Base-by-base conservation (phyloP, 2,113 vertebrate genomes). In the Cheirogaleus medius region DNA sequence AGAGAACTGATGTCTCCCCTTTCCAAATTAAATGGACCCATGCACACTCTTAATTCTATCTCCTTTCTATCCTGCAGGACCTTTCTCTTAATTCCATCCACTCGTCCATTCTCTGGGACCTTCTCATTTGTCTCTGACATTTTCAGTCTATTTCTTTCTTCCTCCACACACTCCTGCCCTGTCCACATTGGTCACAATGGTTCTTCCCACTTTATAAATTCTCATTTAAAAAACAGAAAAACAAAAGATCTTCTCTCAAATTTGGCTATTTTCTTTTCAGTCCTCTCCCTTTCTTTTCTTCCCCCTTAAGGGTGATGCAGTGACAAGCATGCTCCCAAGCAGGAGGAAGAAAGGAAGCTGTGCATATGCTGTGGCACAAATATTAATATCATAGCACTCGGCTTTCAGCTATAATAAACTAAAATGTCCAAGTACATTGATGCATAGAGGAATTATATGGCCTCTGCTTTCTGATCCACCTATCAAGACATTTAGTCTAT, bases 201-300 rank as follows among this genome's bases (percentile, higher is more conserved):
- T 69, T 90, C 52, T 86, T 90, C 21, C 60, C 23, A 64, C 29
- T 88, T 69, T 90, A 71, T 11, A 85, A 84, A 54, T 92, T 92
- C 34, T 87, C 82, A 81, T 20, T 84, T 18, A 80, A 63, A 14
- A 56, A 80, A 54, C 14, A 60, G 8, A 63, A 52, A 91, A 73
- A 27, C 34, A 3, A 71, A 91, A 63, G 10, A 20, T 52, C 8
- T 78, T 82, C 47, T 52, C 44, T 71, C 52, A 71, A 60, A 78
- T 69, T 14, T 63, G 54, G 9, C 27, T 49, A 11, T 54, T 8
- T 42, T 21, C 21, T 4, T 11, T 17, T 3, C 1, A 39, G 25
- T 37, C 6, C 1, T 13, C 14, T 73, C 29, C 12, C 42, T 58
- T 82, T 63, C 44, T 4, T 84, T 74, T 82, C 56, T 37, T 56